Conservation (phyloP, 1,140 invertebrate genomes). For the Bacillus rossius region DNA sequence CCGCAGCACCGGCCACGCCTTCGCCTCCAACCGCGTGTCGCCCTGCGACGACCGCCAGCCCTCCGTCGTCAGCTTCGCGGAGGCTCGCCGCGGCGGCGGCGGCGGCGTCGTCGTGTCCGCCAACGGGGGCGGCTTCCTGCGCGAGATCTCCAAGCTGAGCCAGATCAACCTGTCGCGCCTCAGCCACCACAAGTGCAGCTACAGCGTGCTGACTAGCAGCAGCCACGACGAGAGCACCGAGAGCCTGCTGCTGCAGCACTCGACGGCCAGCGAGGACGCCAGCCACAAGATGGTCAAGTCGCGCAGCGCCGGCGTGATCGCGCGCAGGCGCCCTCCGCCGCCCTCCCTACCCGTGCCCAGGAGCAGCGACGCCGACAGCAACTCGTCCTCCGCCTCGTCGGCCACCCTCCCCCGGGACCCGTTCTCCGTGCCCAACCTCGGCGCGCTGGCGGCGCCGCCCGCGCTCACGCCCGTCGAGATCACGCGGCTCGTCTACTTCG, state of each 20-base stretch:
- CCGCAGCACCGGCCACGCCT: conserved; percentile 36
- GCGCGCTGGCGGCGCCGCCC: conserved; percentile 30
- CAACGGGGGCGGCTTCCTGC: conserved; percentile 48
- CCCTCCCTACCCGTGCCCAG: conserved; percentile 47
- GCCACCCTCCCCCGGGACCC: conserved; percentile 48
- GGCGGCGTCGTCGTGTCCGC: conserved; percentile 17
- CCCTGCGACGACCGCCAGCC: conserved; percentile 41
- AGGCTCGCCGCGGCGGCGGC: conserved; percentile 14
- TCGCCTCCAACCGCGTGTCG: conserved; percentile 37
- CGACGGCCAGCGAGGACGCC: conserved; percentile 27
- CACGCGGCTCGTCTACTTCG: conserved; percentile 61
- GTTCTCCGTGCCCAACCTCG: conserved; percentile 71
- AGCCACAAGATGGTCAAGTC: conserved; percentile 51
- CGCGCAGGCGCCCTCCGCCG: conserved; percentile 27
- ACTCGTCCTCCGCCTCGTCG: conserved; percentile 19
- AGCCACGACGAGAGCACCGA: conserved; percentile 60
- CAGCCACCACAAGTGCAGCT: conserved; percentile 61
- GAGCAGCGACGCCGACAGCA: conserved; percentile 62
- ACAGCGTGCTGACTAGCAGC: conserved; percentile 56
- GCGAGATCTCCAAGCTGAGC: conserved; percentile 67
- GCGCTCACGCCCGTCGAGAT: conserved; percentile 59
- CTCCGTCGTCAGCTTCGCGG: conserved; percentile 24
- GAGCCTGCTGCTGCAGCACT: conserved; percentile 46
- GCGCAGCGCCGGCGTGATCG: conserved; percentile 53
- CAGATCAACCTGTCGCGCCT: conserved; percentile 63